Conservation (phyloP, 2,797 vertebrate genomes). For the Malacoctenus gilli region DNA sequence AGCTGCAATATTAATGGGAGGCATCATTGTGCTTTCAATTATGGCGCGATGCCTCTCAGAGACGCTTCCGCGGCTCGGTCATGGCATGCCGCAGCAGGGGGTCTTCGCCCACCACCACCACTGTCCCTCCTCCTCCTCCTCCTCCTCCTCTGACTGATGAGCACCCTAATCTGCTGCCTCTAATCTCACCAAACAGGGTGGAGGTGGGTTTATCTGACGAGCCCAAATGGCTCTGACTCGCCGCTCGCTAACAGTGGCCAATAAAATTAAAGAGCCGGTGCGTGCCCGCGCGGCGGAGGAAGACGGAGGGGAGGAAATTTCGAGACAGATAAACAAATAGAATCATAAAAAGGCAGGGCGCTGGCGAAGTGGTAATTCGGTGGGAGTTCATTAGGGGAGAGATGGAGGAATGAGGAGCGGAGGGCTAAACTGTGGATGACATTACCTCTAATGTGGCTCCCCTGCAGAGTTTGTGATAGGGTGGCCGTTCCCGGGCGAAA, state of each 20-base stretch:
- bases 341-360: conserved; percentile 84
- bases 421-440: conserved; percentile 83
- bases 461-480: conserved; percentile 80
- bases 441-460: conserved; percentile 84
- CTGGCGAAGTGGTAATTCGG: conserved; percentile 82
- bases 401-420: conserved; percentile 78
- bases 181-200: conserved; percentile 84
- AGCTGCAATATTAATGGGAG: conserved; percentile 95
- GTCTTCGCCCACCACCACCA: conserved; percentile 64
- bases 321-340: conserved; percentile 86
- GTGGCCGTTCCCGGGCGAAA: conserved; percentile 74
- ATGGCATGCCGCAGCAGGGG: conserved; percentile 81
- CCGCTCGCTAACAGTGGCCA: conserved; percentile 80
- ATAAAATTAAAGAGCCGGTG: conserved; percentile 81
- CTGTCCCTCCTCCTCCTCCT: neutral
- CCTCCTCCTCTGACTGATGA: conserved; percentile 85
- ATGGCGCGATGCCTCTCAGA: conserved; percentile 95
- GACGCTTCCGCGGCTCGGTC: conserved; percentile 92
- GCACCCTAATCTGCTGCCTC: conserved; percentile 98
- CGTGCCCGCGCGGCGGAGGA: conserved; percentile 62
- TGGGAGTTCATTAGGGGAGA: conserved; percentile 82
- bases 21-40: conserved; percentile 98
- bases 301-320: conserved; percentile 77
- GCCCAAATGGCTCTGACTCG: conserved; percentile 68
- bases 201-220: conserved; percentile 63